phyloP scores from a whole-genome alignment of 2,113 vertebrate species.

The Arizona elegans region DNA sequence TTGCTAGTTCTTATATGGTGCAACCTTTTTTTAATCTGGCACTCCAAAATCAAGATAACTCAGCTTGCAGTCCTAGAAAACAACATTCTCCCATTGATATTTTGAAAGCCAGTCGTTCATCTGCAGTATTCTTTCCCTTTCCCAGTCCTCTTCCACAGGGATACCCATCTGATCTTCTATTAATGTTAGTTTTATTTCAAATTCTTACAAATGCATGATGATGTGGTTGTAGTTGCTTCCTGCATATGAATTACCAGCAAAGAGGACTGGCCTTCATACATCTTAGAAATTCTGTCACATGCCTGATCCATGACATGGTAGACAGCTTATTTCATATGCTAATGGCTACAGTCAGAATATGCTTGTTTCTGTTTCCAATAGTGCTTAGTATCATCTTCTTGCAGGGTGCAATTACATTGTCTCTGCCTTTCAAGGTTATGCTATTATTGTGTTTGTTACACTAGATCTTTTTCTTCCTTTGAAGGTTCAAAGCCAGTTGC shows the following conservation, averaged over 20 bases:
- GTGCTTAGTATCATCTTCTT: neutral
- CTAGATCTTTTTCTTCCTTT: neutral
- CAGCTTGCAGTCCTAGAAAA: neutral
- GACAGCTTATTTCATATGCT: neutral
- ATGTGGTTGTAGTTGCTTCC: neutral
- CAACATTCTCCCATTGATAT: neutral
- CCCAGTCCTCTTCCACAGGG: neutral
- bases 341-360: neutral
- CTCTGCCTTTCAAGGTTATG: neutral
- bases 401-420: neutral
- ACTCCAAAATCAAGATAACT: neutral
- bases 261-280: neutral
- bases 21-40: neutral
- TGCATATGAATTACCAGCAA: neutral
- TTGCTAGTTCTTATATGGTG: neutral
- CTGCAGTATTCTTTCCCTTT: neutral
- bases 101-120: neutral
- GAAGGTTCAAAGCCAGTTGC: neutral
- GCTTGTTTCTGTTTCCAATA: neutral
- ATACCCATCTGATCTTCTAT: neutral
- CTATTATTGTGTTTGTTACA: neutral
- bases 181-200: neutral
- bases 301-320: neutral
- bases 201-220: neutral
- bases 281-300: neutral